Evolutionary conservation across 2,113 vertebrate genomes (phyloP).

Genomic region (Phalacrocorax brasilianus): DNA sequence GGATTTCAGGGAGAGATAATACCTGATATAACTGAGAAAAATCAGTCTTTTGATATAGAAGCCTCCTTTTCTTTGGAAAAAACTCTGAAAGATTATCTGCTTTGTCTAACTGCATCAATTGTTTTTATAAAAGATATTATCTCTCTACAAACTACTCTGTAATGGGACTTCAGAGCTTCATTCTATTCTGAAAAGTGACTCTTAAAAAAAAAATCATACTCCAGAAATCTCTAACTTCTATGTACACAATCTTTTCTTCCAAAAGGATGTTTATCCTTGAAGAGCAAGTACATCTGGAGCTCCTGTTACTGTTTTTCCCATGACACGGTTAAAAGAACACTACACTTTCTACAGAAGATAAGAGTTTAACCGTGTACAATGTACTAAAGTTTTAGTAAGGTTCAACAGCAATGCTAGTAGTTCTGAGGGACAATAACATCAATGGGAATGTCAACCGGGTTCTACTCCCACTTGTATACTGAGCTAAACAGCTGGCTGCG

Average conservation of each 20-base stretch:
- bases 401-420: background rate
- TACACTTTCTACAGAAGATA: background rate
- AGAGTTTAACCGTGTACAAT: background rate
- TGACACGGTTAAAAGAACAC: background rate
- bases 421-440: background rate
- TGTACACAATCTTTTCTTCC: background rate
- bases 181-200: background rate
- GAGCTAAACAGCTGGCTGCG: background rate
- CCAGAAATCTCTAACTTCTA: background rate
- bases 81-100: background rate
- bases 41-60: background rate
- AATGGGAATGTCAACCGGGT: background rate
- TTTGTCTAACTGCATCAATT: background rate
- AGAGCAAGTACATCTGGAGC: background rate
- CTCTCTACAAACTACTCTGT: background rate
- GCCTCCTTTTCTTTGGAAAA: background rate
- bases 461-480: background rate
- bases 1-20: background rate
- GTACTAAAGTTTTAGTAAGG: background rate
- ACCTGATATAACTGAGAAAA: background rate
- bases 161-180: background rate
- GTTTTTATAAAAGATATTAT: background rate
- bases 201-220: background rate
- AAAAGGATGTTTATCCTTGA: slow-evolving; percentile 1
- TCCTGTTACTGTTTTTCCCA: background rate